These are phyloP conservation scores for Halocaridina rubra DNA, from an alignment of 2,888 invertebrate genomes.

Conservation along the genomic window DNA sequence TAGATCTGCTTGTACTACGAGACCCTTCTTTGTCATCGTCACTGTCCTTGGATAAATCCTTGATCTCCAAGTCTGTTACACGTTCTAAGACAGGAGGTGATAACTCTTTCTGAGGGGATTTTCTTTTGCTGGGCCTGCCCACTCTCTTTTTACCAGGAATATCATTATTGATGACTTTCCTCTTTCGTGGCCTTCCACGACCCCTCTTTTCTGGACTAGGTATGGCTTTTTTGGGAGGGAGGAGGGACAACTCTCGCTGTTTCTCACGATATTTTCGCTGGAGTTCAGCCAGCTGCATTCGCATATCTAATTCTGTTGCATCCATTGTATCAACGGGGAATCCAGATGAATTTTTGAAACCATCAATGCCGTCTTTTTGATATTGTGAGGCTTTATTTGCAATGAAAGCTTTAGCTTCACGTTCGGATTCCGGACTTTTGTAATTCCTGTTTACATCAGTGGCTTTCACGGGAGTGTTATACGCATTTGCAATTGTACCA, in stretches of 20 bases:
- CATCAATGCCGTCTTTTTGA: slow-evolving; percentile 49
- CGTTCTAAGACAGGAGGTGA: slow-evolving; percentile 41
- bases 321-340: slow-evolving; percentile 59
- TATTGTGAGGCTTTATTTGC: slow-evolving; percentile 67
- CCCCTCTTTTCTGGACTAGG: slow-evolving; percentile 27
- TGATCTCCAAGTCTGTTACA: slow-evolving; percentile 22
- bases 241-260: slow-evolving; percentile 68
- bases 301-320: slow-evolving; percentile 68
- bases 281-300: slow-evolving; percentile 68
- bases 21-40: slow-evolving; percentile 24
- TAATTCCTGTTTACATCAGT: slow-evolving; percentile 65
- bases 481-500: not conserved
- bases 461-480: slow-evolving; percentile 11
- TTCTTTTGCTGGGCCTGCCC: slow-evolving; percentile 28
- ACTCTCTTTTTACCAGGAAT: slow-evolving; percentile 10
- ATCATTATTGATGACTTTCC: slow-evolving; percentile 1
- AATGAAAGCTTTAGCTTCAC: slow-evolving; percentile 67
- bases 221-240: slow-evolving; percentile 23
- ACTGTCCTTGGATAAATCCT: not conserved
- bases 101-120: slow-evolving; percentile 34
- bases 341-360: not conserved
- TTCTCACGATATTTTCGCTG: slow-evolving; percentile 69
- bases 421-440: slow-evolving; percentile 65
- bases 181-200: slow-evolving; percentile 47
- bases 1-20: slow-evolving; percentile 7